phyloP scores from a whole-genome alignment of 1,140 invertebrate genomes.

The Eubasilissa regina region DNA sequence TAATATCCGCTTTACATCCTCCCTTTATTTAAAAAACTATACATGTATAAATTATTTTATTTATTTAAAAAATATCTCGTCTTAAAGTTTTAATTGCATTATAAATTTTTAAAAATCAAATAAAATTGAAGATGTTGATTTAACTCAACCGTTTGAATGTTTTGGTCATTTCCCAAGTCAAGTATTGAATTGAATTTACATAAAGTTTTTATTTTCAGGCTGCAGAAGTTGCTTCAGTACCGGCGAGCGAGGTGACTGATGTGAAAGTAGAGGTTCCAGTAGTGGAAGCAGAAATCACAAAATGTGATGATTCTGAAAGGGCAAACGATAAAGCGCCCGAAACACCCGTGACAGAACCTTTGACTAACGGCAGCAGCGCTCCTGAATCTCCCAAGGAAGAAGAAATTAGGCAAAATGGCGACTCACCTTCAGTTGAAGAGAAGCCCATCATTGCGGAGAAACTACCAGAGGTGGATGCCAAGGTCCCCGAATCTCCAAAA shows the following conservation, averaged over 20 bases:
- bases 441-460: conserved; percentile 55
- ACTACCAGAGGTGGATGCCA: conserved; percentile 62
- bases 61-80: too few relatives aligned
- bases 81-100: too few relatives aligned
- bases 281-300: conserved; percentile 62
- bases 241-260: conserved; percentile 63
- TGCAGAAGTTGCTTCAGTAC: conserved; percentile 45
- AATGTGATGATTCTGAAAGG: conserved; percentile 62
- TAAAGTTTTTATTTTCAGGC: conserved; percentile 40
- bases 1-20: too few relatives aligned
- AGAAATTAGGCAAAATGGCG: conserved; percentile 57
- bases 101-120: too few relatives aligned
- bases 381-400: conserved; percentile 68
- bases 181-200: neutral
- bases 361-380: conserved; percentile 70
- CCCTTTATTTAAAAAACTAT: too few relatives aligned
- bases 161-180: too few relatives aligned
- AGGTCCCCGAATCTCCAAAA: conserved; percentile 40
- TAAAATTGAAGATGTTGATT: too few relatives aligned
- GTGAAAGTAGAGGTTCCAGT: conserved; percentile 51
- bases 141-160: too few relatives aligned
- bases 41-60: too few relatives aligned
- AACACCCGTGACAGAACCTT: conserved; percentile 70
- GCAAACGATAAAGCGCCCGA: conserved; percentile 69
- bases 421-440: conserved; percentile 47